phyloP scores from a whole-genome alignment of 1,140 invertebrate species.

The Drosophila miranda region DNA sequence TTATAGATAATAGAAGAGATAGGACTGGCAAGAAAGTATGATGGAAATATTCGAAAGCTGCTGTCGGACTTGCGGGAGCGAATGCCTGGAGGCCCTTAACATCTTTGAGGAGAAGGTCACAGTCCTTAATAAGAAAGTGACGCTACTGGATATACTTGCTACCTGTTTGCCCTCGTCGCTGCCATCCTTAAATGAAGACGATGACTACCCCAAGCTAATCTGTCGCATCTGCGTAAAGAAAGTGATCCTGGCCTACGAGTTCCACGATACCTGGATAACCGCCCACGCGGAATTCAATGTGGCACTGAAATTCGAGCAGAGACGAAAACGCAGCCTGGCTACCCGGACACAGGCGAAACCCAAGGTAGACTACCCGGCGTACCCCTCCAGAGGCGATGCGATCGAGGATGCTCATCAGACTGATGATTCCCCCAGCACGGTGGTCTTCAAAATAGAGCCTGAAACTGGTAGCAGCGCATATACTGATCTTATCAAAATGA shows the following conservation, averaged over 20 bases:
- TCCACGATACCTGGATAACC: slow-evolving; percentile 47
- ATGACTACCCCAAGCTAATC: slow-evolving; percentile 66
- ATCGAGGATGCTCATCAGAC: not conserved
- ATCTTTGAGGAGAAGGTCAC: slow-evolving; percentile 33
- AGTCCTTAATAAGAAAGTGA: slow-evolving; percentile 24
- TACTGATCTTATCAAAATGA: too few species aligned
- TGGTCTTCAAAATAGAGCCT: slow-evolving; percentile 26
- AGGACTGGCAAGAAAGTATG: not conserved
- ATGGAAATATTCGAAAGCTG: slow-evolving; percentile 75
- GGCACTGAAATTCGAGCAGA: slow-evolving; percentile 57
- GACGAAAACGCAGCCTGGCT: slow-evolving; percentile 45
- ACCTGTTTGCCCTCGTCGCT: slow-evolving; percentile 41
- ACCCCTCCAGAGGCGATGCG: not conserved
- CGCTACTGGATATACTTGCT: slow-evolving; percentile 32
- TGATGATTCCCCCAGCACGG: not conserved
- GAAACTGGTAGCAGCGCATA: slow-evolving; percentile 1
- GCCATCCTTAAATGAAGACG: slow-evolving; percentile 12
- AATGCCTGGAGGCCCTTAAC: slow-evolving; percentile 48
- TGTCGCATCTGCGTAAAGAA: slow-evolving; percentile 62
- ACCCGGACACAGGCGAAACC: not conserved
- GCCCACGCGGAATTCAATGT: slow-evolving; percentile 63
- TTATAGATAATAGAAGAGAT: too few species aligned
- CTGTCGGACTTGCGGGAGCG: slow-evolving; percentile 69
- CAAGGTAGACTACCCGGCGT: not conserved
- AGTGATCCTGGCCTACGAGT: slow-evolving; percentile 53